These are phyloP conservation scores for Pseudanteris insignis DNA, from an alignment of 2,888 invertebrate genomes.

Conservation along the genomic window DNA sequence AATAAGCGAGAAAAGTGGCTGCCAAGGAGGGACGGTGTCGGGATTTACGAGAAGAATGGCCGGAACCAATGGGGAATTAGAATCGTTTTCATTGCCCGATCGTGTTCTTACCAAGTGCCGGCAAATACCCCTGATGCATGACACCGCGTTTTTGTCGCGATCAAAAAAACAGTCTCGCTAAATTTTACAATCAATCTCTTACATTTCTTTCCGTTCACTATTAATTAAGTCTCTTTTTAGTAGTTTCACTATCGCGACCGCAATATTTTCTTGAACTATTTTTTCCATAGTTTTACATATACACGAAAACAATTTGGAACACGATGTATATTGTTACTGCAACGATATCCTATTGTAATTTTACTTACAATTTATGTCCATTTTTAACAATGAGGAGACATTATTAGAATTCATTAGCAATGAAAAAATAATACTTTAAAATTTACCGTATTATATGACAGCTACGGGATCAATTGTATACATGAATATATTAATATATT, in stretches of 20 bases:
- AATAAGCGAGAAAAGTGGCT: constrained; percentile 65
- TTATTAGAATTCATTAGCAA: too few species aligned
- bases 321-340: too few species aligned
- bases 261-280: too few species aligned
- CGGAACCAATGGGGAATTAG: constrained; percentile 46
- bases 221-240: not conserved
- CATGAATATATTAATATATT: too few species aligned
- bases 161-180: constrained; percentile 13
- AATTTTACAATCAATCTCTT: not conserved
- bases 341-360: too few species aligned
- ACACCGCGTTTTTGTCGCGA: constrained; percentile 33
- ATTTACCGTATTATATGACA: too few species aligned
- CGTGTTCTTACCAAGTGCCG: constrained; percentile 44
- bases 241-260: not conserved
- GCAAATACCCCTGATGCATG: constrained; percentile 37
- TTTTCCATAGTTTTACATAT: too few species aligned
- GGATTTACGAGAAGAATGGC: constrained; percentile 45
- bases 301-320: too few species aligned
- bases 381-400: too few species aligned
- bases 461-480: too few species aligned
- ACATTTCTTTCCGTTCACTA: not conserved
- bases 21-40: constrained; percentile 40
- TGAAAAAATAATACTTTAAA: too few species aligned
- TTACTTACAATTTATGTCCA: too few species aligned
- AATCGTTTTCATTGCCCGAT: constrained; percentile 46